Base-by-base conservation (phyloP, 2,797 vertebrate genomes). In the Myoxocephalus aenaeus region DNA sequence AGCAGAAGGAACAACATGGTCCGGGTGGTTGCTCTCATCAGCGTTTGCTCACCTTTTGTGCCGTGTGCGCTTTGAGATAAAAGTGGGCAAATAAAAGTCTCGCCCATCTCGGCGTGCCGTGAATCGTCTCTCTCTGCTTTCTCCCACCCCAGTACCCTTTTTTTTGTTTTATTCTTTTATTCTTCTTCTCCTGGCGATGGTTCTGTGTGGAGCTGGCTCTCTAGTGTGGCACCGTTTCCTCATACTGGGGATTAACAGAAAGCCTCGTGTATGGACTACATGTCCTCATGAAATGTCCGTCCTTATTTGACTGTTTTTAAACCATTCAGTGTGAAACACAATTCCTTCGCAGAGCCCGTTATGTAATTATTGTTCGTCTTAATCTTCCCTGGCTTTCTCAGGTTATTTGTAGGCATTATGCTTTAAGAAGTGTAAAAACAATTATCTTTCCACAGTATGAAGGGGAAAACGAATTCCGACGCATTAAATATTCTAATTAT, bases 281-380 rank as follows among this genome's bases (percentile, higher is more conserved):
- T 73, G 74, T 78, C 75, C 63, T 80, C 63, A 61, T 70, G 62
- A 77, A 79, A 84, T 64, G 61, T 62, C 48, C 80, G 44, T 66
- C 65, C 38, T 73, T 51, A 32, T 77, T 63, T 50, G 40, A 5
- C 65, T 27, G 40, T 42, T 46, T 84, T 72, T 42, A 12, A 75
- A 72, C 69, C 78, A 90, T 88, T 86, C 82, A 78, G 69, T 78
- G 79, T 86, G 80, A 89, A 86, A 87, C 67, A 75, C 59, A 38
- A 70, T 83, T 84, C 40, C 72, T 81, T 79, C 40, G 20, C 65
- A 36, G 56, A 64, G 50, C 63, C 27, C 22, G 38, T 88, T 87
- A 83, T 80, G 66, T 90, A 88, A 90, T 75, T 71, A 75, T 58
- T 59, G 57, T 68, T 46, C 2, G 29, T 65, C 38, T 29, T 78